Conservation (phyloP, 2,888 invertebrate species). For the Biston stratarius region DNA sequence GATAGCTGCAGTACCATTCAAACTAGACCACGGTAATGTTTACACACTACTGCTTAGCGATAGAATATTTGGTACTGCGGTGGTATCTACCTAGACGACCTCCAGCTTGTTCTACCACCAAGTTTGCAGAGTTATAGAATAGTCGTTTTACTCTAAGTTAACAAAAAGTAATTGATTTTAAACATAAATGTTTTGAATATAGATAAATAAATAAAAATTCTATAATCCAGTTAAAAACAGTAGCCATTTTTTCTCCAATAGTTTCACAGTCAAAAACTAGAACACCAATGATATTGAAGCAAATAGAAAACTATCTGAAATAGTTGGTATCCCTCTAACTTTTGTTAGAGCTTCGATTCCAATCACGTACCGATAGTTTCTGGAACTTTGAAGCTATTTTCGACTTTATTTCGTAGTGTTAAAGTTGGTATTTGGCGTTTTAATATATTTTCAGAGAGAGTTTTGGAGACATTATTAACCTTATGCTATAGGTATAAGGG, state of each 20-base stretch:
- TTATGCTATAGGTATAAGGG: not conserved
- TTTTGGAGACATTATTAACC: not conserved
- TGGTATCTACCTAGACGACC: too few species aligned
- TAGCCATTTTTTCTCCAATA: not conserved
- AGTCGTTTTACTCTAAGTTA: not conserved
- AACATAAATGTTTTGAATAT: too few species aligned
- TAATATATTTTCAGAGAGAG: not conserved
- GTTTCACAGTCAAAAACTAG: not conserved
- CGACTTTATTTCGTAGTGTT: not conserved
- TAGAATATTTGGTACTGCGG: too few species aligned
- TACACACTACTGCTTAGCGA: too few species aligned
- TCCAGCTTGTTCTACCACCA: too few species aligned
- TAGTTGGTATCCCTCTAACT: conserved; percentile 18
- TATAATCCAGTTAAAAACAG: not conserved
- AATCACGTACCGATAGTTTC: conserved; percentile 22
- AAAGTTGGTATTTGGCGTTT: not conserved
- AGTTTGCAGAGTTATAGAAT: not conserved
- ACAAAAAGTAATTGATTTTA: too few species aligned
- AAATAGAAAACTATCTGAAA: conserved; percentile 13
- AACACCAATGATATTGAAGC: not conserved
- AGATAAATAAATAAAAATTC: too few species aligned
- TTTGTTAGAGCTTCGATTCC: conserved; percentile 24
- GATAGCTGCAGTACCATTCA: too few species aligned
- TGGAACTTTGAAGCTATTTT: not conserved
- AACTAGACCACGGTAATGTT: too few species aligned